Evolutionary conservation across 2,888 invertebrate species (phyloP).

Genomic region (Thereva unica): DNA sequence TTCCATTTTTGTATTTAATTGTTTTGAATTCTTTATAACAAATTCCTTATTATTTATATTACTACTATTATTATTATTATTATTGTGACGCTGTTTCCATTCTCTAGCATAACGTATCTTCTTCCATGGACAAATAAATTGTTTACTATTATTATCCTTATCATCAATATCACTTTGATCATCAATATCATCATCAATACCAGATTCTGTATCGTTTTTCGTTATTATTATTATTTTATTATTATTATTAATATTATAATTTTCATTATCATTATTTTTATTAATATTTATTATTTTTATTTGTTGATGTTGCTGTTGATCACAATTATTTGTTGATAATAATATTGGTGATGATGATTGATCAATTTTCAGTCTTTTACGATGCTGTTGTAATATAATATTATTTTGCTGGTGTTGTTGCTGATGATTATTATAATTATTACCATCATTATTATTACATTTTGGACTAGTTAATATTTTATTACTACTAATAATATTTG

Average conservation of each 20-base stretch:
- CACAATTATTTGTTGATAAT: slow-evolving; percentile 29
- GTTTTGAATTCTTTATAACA: slow-evolving; percentile 40
- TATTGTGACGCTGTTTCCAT: slow-evolving; percentile 53
- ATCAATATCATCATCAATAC: slow-evolving; percentile 43
- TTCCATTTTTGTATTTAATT: slow-evolving; percentile 20
- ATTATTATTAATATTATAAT: slow-evolving; percentile 23
- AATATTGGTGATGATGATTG: slow-evolving; percentile 30
- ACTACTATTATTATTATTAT: slow-evolving; percentile 47
- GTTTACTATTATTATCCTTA: slow-evolving; percentile 15
- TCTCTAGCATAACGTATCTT: slow-evolving; percentile 58
- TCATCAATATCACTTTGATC: slow-evolving; percentile 18
- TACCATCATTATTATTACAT: slow-evolving; percentile 1
- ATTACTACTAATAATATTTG: slow-evolving; percentile 10
- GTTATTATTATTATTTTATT: slow-evolving; percentile 34
- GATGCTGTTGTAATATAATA: slow-evolving; percentile 39
- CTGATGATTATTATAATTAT: slow-evolving; percentile 9
- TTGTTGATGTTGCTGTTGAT: slow-evolving; percentile 28
- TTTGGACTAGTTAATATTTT: slow-evolving; percentile 33
- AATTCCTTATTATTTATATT: slow-evolving; percentile 45
- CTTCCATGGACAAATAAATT: slow-evolving; percentile 55
- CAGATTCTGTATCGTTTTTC: slow-evolving; percentile 45
- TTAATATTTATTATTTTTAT: slow-evolving; percentile 24
- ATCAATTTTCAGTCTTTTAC: slow-evolving; percentile 47
- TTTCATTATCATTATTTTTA: slow-evolving; percentile 16
- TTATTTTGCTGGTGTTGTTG: slow-evolving; percentile 25